Evolutionary conservation across 2,797 vertebrate genomes (phyloP).

Genomic region (Antrozous pallidus): DNA sequence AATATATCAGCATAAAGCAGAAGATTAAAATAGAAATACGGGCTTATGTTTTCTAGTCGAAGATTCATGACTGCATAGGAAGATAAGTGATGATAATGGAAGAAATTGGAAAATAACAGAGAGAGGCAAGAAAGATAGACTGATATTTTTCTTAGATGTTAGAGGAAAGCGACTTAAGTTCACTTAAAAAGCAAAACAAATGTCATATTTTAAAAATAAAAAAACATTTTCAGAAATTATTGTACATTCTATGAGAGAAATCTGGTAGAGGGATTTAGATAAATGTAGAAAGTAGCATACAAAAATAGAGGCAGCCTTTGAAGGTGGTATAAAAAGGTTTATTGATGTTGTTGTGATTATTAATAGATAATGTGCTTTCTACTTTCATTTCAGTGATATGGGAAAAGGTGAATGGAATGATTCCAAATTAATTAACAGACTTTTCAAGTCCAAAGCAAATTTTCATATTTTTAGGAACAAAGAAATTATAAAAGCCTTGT

Average conservation of each 20-base stretch:
- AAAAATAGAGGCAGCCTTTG: conserved; percentile 10
- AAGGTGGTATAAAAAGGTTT: background rate
- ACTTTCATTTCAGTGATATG: conserved; percentile 22
- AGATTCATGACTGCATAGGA: background rate
- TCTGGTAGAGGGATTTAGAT: background rate
- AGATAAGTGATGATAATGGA: background rate
- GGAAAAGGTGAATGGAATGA: conserved; percentile 8
- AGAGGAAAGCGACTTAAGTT: background rate
- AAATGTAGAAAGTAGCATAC: background rate
- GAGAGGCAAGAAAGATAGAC: background rate
- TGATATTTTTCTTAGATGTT: background rate
- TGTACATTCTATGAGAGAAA: background rate
- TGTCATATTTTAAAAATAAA: background rate
- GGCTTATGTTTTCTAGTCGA: background rate
- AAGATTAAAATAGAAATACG: background rate
- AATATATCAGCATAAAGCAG: background rate
- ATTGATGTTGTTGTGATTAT: conserved; percentile 34
- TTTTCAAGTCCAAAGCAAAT: conserved; percentile 60
- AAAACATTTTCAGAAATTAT: background rate
- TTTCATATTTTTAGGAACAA: conserved; percentile 51
- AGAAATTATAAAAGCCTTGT: background rate
- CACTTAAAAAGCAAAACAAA: background rate
- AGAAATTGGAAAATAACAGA: background rate
- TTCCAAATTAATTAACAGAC: conserved; percentile 54
- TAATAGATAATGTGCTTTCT: background rate